These are phyloP conservation scores for Montipora capricornis DNA, from an alignment of 64 coral and sea anemone genomes.

Conservation along the genomic window DNA sequence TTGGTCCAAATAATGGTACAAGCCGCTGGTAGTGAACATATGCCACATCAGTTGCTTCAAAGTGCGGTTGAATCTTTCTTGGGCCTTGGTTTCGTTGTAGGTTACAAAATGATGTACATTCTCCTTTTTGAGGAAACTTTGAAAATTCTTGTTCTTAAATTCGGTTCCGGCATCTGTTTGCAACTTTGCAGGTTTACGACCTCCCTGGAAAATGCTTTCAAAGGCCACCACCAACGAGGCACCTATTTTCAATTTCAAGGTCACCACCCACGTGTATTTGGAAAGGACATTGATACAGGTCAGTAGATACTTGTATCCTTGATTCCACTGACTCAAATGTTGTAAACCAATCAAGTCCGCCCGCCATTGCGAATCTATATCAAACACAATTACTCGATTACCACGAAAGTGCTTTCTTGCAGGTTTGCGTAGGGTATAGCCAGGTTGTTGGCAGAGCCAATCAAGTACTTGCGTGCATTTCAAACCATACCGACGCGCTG, in stretches of 20 bases:
- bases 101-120: constrained; percentile 37
- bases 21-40: constrained; percentile 21
- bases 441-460: too few relatives aligned
- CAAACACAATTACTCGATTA: neutral
- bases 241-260: constrained; percentile 7
- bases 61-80: constrained; percentile 41
- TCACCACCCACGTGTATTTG: neutral
- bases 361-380: neutral
- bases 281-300: constrained; percentile 17
- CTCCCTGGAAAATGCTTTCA: neutral
- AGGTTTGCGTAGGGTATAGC: too few relatives aligned
- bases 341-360: neutral
- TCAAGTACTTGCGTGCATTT: too few relatives aligned
- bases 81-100: constrained; percentile 33
- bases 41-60: constrained; percentile 44
- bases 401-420: too few relatives aligned
- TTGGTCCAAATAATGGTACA: neutral
- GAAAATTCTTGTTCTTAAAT: constrained; percentile 32
- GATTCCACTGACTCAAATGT: constrained; percentile 3
- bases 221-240: neutral
- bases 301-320: constrained; percentile 20
- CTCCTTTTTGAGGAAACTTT: neutral
- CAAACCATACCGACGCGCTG: too few relatives aligned
- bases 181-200: neutral
- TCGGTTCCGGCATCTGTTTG: constrained; percentile 30